Base-by-base conservation (phyloP, 2,888 invertebrate species). In the Hyalella azteca region DNA sequence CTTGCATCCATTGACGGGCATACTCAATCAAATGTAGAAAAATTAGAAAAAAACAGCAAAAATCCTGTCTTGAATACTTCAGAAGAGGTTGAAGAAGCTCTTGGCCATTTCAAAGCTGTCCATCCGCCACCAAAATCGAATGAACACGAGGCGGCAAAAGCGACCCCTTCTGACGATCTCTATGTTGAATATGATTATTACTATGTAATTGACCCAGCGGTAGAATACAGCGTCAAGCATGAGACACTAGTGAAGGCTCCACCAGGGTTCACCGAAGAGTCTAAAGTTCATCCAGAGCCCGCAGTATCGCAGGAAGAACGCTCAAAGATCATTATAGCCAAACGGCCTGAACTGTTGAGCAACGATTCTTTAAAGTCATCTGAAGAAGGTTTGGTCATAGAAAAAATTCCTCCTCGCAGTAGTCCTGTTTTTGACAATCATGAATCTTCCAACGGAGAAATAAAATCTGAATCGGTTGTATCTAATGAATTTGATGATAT, bases 101-200 rank as follows among this genome's bases (percentile, higher is more conserved):
- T 82, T 29, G 80, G 80, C 5, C 80, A 80, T 48, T 80, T 82
- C 59, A 78, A 82, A 54, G 82, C 79, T 15, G 79, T 79, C 22
- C 80, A 77, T 29, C 82, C 82, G 2, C 36, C 39, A 26, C 80
- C 40, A 45, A 76, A 77, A 2, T 22, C 54, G 11, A 45, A 32
- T 32, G 19, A 1, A 22, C 45, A 3, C 13, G n/a, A 2, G 4
- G 75, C 19, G 15, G 54, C 9, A 11, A 49, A 15, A 76, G 29
- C 29, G 13, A 7, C 32, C 19, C 66, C 39, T 3, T 29, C 66
- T 2, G 32, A 36, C 4, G 66, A 66, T 32, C 19, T 15, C 15
- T 66, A 66, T 19, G 36, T 36, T 36, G 66, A 66, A 66, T 66
- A 66, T 19, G 66, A 66, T 4, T 66, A 66, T 36, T 66, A 66